phyloP scores from a whole-genome alignment of 2,888 invertebrate species.

The Parasteatoda lunata region DNA sequence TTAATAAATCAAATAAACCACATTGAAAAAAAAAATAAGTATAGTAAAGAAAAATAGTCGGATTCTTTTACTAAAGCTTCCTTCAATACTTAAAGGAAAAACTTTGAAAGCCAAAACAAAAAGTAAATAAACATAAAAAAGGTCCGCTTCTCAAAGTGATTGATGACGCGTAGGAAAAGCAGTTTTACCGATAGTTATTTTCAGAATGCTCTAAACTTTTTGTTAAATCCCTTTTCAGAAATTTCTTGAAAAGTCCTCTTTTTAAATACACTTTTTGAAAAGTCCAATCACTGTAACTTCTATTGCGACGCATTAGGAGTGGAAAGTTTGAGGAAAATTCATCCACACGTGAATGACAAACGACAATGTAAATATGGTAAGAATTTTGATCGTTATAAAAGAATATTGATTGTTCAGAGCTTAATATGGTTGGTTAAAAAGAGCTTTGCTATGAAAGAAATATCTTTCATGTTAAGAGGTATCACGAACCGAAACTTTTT shows the following conservation, averaged over 20 bases:
- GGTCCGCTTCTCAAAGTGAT: slow-evolving; percentile 41
- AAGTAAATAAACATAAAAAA: slow-evolving; percentile 47
- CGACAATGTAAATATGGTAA: slow-evolving; percentile 23
- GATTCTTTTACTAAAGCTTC: neutral
- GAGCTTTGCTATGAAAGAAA: no score
- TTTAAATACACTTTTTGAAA: neutral
- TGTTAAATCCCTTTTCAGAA: slow-evolving; percentile 27
- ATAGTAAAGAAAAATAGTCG: neutral
- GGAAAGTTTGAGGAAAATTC: neutral
- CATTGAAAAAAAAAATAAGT: neutral
- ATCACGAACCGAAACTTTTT: no score
- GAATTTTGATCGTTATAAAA: neutral
- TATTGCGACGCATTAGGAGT: neutral
- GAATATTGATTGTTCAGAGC: no score
- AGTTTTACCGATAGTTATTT: slow-evolving; percentile 59
- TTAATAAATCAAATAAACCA: neutral
- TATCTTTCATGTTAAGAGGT: no score
- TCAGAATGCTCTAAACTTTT: slow-evolving; percentile 29
- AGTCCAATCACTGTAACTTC: neutral
- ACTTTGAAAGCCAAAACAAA: neutral
- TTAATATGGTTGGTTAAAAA: no score
- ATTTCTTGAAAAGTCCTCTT: slow-evolving; percentile 2
- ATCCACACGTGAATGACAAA: slow-evolving; percentile 43
- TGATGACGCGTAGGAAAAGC: slow-evolving; percentile 40
- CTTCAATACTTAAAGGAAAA: neutral